These are phyloP conservation scores for Sipha maydis DNA, from an alignment of 2,888 invertebrate species.

Conservation along the genomic window DNA sequence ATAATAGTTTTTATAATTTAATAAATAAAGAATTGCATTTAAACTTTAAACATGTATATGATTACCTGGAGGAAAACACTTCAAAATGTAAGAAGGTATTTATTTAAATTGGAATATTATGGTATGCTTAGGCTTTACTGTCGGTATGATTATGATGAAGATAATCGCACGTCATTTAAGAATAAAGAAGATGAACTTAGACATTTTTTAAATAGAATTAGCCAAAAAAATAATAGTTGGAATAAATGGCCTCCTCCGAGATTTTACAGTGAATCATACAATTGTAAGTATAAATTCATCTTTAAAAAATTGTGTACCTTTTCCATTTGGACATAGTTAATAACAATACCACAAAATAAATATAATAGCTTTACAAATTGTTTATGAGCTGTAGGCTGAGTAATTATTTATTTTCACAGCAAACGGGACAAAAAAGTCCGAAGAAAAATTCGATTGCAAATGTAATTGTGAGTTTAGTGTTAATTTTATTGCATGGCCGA, in stretches of 20 bases:
- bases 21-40: too few relatives aligned
- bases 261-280: conserved; percentile 72
- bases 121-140: conserved; percentile 67
- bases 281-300: conserved; percentile 70
- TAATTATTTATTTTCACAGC: conserved; percentile 59
- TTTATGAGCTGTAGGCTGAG: conserved; percentile 47
- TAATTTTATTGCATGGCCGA: conserved; percentile 55
- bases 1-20: too few relatives aligned
- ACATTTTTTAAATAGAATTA: conserved; percentile 49
- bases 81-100: background rate
- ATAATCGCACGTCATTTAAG: conserved; percentile 65
- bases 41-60: too few relatives aligned
- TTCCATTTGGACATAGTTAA: background rate
- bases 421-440: conserved; percentile 51
- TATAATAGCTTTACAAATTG: conserved; percentile 21
- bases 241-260: conserved; percentile 65
- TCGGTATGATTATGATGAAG: conserved; percentile 76
- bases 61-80: background rate
- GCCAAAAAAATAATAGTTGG: conserved; percentile 51
- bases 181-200: conserved; percentile 40
- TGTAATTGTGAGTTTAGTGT: conserved; percentile 58
- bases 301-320: background rate
- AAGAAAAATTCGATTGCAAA: conserved; percentile 59
- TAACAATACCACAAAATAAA: conserved; percentile 49
- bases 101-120: background rate